phyloP scores from a whole-genome alignment of 1,140 invertebrate species.

The Pentalonia nigronervosa region DNA sequence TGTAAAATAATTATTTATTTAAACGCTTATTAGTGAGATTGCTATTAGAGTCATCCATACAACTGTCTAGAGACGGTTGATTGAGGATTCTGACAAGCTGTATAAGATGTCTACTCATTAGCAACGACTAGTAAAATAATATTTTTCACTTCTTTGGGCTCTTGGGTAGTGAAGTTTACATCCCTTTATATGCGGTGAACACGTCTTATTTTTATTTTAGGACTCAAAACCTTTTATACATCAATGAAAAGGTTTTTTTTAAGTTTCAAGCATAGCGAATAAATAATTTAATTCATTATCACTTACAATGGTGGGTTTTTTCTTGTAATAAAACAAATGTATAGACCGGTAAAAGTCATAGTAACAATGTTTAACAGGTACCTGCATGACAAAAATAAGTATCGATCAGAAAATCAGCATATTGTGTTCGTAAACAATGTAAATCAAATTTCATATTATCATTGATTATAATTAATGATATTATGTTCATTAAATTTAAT shows the following conservation, averaged over 20 bases:
- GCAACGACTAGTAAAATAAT: slow-evolving; percentile 2
- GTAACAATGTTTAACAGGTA: background rate
- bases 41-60: background rate
- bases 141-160: background rate
- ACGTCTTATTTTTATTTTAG: background rate
- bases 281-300: background rate
- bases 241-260: background rate
- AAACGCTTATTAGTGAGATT: background rate
- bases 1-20: slow-evolving; percentile 9
- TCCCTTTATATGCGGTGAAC: background rate
- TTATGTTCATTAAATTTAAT: background rate
- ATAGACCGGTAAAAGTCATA: background rate
- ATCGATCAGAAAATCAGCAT: background rate
- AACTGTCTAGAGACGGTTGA: background rate
- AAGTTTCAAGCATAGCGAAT: background rate
- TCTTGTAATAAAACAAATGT: background rate
- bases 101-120: background rate
- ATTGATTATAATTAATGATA: background rate
- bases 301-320: background rate
- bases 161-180: background rate
- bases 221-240: background rate
- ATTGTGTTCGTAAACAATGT: background rate
- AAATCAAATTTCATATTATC: background rate
- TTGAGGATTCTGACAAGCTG: background rate
- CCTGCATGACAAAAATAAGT: background rate